Conservation (phyloP, 2,888 invertebrate species). For the Thysanoteuthis rhombus region DNA sequence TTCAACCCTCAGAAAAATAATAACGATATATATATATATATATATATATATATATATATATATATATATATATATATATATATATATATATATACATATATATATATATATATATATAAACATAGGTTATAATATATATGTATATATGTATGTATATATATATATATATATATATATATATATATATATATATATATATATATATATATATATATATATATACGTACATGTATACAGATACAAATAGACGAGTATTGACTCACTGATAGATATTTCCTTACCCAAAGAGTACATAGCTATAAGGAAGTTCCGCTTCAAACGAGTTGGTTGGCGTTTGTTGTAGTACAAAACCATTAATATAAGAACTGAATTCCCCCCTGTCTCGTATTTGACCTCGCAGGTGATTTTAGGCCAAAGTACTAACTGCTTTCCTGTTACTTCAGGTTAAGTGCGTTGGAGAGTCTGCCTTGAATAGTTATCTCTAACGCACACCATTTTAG, state of each 20-base stretch:
- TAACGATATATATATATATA: no score
- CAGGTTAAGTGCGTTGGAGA: slow-evolving; percentile 12
- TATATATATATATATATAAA: no score
- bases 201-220: no score
- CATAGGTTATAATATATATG: no score
- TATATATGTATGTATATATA: no score
- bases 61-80: no score
- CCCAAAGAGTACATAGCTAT: not conserved
- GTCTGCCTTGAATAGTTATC: not conserved
- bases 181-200: no score
- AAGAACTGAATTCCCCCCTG: not conserved
- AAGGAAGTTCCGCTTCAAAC: not conserved
- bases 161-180: no score
- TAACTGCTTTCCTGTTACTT: not conserved
- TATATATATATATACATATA: no score
- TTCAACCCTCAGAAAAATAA: no score
- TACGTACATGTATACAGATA: not conserved
- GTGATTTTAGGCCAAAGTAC: slow-evolving; percentile 12
- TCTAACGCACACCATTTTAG: not conserved
- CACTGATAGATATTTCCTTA: not conserved
- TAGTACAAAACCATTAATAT: slow-evolving; percentile 12
- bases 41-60: no score
- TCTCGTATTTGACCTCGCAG: not conserved
- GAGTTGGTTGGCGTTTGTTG: not conserved
- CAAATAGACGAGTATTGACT: not conserved